Base-by-base conservation (phyloP, 2,113 vertebrate species). In the Typhlomys cinereus region DNA sequence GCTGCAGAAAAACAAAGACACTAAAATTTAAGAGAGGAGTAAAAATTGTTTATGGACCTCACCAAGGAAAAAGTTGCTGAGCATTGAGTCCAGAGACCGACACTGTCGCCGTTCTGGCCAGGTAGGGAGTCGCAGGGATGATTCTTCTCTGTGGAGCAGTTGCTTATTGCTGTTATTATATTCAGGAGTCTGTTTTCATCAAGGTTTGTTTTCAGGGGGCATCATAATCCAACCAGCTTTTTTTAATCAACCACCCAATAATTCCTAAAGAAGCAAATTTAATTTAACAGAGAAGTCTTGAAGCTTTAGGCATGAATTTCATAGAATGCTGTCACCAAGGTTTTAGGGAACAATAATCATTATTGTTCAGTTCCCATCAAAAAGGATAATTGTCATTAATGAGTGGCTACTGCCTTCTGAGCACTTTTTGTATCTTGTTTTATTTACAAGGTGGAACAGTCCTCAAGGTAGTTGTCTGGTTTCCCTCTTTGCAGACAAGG, bases 1-100 rank as follows among this genome's bases (percentile, higher is more conserved):
- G 57, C 86, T 69, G 92, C 88, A 66, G 92, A 78, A 91, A 94
- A 93, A 93, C 94, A 96, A 96, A 97, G 97, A 91, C 93, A 95
- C 85, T 96, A 94, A 96, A 95, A 90, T 93, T 92, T 96, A 96
- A 96, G 93, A 93, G 83, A 52, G 62, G 15, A 95, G 86, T 96
- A 95, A 95, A 95, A 82, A 71, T 90, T 90, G 88, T 96, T 97
- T 94, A 97, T 93, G 44, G 85, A 76, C 61, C 74, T 91, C 85
- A 88, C 90, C 93, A 46, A 89, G 74, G 59, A 76, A 85, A n/a
- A 91, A 91, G 39, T 73, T 81, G 78, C 95, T 93, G 93, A 78
- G n/a, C 62, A 4, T 39, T 64, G 69, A 59, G 57, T 84, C 89
- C 73, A 21, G 54, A 92, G 87, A 34, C 59, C 62, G 69, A 54